phyloP scores from a whole-genome alignment of 2,888 invertebrate species.

The Polymixis lichenea region DNA sequence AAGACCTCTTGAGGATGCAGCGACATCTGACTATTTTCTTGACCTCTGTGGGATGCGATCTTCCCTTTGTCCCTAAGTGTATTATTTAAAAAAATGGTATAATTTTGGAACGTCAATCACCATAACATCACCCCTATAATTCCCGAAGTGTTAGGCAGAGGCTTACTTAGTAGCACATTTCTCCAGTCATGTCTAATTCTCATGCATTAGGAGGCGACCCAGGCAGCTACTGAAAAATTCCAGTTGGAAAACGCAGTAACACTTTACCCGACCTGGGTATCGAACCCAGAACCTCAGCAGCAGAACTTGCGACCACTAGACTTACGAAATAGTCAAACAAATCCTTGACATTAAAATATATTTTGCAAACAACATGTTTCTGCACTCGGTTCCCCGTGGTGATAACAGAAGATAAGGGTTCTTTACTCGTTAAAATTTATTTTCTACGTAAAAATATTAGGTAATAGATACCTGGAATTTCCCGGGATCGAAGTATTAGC shows the following conservation, averaged over 20 bases:
- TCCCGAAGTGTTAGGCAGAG: too few relatives aligned
- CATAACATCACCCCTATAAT: background rate
- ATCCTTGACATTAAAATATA: constrained; percentile 12
- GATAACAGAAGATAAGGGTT: constrained; percentile 76
- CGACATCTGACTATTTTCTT: background rate
- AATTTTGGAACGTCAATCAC: too few relatives aligned
- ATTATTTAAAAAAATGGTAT: too few relatives aligned
- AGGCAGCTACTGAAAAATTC: background rate
- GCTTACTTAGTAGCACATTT: background rate
- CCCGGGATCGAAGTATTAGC: constrained; percentile 66
- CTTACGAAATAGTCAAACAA: background rate
- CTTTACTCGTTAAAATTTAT: constrained; percentile 77
- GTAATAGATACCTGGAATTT: constrained; percentile 65
- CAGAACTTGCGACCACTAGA: background rate
- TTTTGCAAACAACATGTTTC: constrained; percentile 52
- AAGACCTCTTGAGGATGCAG: background rate
- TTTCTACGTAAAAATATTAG: constrained; percentile 72
- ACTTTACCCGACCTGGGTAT: background rate
- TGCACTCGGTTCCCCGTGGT: constrained; percentile 63
- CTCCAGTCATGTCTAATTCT: background rate
- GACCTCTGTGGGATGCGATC: background rate
- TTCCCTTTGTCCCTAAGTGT: background rate
- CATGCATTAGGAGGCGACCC: background rate
- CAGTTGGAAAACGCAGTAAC: background rate
- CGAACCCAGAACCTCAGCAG: background rate